Evolutionary conservation across 2,888 invertebrate species (phyloP).

Genomic region (Cremastobaeus sp.): DNA sequence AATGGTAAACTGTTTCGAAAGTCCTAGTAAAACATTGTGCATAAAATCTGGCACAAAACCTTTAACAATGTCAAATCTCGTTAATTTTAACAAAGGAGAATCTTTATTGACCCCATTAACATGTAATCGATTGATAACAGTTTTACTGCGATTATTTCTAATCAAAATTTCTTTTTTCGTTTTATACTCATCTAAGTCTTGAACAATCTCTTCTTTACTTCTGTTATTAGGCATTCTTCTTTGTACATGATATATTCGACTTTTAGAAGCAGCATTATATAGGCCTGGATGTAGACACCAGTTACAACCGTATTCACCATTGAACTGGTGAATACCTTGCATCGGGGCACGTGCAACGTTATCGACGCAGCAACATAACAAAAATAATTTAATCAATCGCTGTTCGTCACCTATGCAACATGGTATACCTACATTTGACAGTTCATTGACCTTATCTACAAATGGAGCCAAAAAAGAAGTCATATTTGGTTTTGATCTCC

Average conservation of each 20-base stretch:
- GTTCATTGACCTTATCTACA: no score
- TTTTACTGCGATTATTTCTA: background rate
- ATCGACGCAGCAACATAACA: no score
- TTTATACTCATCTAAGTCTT: background rate
- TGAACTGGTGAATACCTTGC: no score
- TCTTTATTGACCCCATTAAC: constrained; percentile 27
- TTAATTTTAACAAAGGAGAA: constrained; percentile 25
- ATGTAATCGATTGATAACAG: background rate
- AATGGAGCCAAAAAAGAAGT: no score
- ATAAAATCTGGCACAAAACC: no score
- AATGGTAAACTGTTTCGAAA: constrained; percentile 26
- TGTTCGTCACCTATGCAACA: no score
- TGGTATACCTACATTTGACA: no score
- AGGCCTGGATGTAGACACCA: constrained; percentile 11
- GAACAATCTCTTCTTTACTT: background rate
- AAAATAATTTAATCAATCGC: no score
- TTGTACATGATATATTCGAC: constrained; percentile 1
- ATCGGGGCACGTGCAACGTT: no score
- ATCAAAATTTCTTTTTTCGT: background rate
- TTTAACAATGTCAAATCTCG: constrained; percentile 36
- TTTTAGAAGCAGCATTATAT: constrained; percentile 5
- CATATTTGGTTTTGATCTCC: no score
- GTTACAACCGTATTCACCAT: no score
- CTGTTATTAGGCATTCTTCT: background rate
- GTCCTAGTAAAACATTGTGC: constrained; percentile 31